Evolutionary conservation across 1,140 invertebrate species (phyloP).

Genomic region (Drosophila nannoptera): DNA sequence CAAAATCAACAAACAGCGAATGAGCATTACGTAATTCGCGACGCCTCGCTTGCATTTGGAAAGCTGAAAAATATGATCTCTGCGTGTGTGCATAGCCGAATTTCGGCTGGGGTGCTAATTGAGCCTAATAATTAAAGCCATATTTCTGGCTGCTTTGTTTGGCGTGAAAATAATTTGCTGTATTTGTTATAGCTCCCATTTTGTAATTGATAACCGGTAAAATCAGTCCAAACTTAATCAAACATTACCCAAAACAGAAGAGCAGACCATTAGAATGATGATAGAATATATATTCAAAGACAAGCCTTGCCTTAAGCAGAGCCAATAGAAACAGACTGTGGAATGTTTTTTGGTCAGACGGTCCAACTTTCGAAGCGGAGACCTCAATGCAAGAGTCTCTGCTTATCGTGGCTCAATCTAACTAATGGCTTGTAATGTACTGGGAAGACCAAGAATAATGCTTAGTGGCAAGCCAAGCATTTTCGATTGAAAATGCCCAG

Average conservation of each 20-base stretch:
- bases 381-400: slow-evolving; percentile 16
- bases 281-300: too few relatives aligned
- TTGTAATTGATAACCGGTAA: slow-evolving; percentile 39
- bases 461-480: slow-evolving; percentile 17
- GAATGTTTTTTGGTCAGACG: background rate
- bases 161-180: slow-evolving; percentile 37
- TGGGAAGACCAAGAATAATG: slow-evolving; percentile 28
- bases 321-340: too few relatives aligned
- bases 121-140: slow-evolving; percentile 57
- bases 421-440: slow-evolving; percentile 54
- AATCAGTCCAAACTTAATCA: too few relatives aligned
- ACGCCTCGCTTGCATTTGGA: slow-evolving; percentile 50
- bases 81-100: background rate
- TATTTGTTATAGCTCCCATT: slow-evolving; percentile 3
- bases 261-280: too few relatives aligned
- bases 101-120: slow-evolving; percentile 50
- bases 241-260: too few relatives aligned
- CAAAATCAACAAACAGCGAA: slow-evolving; percentile 58
- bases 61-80: slow-evolving; percentile 19
- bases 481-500: slow-evolving; percentile 42
- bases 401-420: slow-evolving; percentile 59
- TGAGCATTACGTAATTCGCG: slow-evolving; percentile 52
- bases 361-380: background rate
- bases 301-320: too few relatives aligned
- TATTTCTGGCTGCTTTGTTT: slow-evolving; percentile 40